Conservation (phyloP, 2,113 vertebrate genomes). For the Hippopotamus amphibius region DNA sequence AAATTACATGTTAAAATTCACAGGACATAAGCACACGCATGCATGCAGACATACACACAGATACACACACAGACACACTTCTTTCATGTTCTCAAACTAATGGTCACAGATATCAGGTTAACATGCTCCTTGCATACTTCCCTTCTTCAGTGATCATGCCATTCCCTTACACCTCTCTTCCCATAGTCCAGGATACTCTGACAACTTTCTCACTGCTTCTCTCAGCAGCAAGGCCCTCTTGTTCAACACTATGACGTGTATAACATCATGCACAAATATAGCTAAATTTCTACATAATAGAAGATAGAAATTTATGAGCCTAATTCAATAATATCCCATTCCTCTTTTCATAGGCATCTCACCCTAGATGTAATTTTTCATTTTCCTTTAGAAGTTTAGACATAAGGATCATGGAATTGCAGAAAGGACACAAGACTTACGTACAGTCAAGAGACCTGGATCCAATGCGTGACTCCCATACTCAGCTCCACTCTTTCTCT, state of each 20-base stretch:
- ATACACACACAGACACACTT: neutral
- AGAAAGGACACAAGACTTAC: slow-evolving; percentile 9
- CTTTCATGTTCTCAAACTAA: neutral
- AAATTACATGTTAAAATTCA: slow-evolving; percentile 24
- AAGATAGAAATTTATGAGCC: neutral
- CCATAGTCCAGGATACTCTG: neutral
- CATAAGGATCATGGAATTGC: neutral
- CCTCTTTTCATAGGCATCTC: neutral
- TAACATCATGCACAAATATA: neutral
- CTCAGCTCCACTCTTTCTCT: neutral
- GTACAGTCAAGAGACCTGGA: neutral
- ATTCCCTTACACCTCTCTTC: neutral
- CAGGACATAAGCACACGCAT: neutral
- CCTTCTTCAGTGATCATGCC: neutral
- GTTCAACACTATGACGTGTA: neutral
- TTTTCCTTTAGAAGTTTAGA: slow-evolving; percentile 44
- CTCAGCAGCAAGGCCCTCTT: neutral
- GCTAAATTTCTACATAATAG: slow-evolving; percentile 15
- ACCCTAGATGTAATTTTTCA: neutral
- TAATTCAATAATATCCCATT: neutral
- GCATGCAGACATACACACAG: neutral
- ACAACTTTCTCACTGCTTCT: neutral
- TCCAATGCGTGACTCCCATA: slow-evolving; percentile 1
- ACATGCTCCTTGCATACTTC: neutral
- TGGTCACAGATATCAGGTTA: neutral